Percentiles rank a stretch among this genome's conserved stretches.
phyloP scores from a whole-genome alignment of 2,797 vertebrate genomes.

The Uromys caudimaculatus region DNA sequence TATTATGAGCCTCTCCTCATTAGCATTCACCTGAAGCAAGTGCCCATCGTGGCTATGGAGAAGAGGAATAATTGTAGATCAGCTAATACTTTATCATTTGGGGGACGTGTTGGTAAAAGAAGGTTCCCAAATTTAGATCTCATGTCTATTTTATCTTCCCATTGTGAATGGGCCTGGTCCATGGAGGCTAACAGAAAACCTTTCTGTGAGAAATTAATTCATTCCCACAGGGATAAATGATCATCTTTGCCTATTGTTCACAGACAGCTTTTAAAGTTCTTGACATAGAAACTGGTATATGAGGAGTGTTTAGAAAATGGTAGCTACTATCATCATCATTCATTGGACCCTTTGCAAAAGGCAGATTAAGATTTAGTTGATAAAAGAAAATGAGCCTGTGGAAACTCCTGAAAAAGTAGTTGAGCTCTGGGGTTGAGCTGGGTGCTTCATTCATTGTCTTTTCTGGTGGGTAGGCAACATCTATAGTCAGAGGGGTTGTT shows the following conservation, averaged over 20 bases:
- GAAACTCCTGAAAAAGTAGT: not conserved
- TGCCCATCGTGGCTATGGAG: not conserved
- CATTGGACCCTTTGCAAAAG: not conserved
- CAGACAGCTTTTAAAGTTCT: not conserved
- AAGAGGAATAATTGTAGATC: not conserved
- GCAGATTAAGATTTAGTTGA: not conserved
- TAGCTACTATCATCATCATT: not conserved
- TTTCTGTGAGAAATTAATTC: constrained; percentile 9
- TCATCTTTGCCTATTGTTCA: not conserved
- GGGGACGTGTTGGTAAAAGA: not conserved
- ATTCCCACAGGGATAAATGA: not conserved
- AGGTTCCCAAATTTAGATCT: not conserved
- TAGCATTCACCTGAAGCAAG: not conserved
- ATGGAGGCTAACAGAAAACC: not conserved
- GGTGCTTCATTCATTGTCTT: not conserved
- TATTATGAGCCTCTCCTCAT: not conserved
- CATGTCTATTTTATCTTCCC: not conserved
- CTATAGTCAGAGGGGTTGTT: not conserved
- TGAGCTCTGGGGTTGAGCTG: not conserved
- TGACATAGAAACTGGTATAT: not conserved
- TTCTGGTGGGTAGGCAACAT: not conserved
- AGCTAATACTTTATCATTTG: not conserved
- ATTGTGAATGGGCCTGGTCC: not conserved
- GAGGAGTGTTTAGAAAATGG: not conserved
- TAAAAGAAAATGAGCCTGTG: not conserved